Evolutionary conservation across 2,888 invertebrate genomes (phyloP), one percentile per base, ranked within the genome.

Genomic region (Alloscopus bannaensis): DNA sequence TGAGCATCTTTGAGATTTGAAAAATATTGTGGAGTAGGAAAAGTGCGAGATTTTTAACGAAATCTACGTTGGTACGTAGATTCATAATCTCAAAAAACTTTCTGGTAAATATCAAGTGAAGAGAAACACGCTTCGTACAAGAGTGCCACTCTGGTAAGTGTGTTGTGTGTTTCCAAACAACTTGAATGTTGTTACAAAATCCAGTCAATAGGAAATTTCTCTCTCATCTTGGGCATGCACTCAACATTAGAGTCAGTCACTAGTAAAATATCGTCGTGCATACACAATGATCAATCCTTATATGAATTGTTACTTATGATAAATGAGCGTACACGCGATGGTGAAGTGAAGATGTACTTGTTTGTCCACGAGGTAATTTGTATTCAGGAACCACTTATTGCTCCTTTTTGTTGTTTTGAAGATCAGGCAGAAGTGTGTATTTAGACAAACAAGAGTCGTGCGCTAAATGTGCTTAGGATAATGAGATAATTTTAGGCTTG

Each of bases 401-500:
- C 57, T 31, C 13, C 29, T 29, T 36, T 29, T n/a, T n/a, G n/a
- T n/a, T n/a, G n/a, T 59, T n/a, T 31, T 59, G n/a, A 59, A 31
- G 31, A 18, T 31, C 31, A n/a, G 6, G 52, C 20, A 31, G 16
- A 29, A 55, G 55, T 2, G 3, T n/a, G 24, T 55, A 13, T 55
- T 47, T n/a, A 13, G n/a, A n/a, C 47, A 52, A 52, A 3, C 52
- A 52, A 3, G 20, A 6, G 20, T 24, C 11, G 28, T 55, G 28
- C 26, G 28, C 26, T 24, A 13, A 13, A 55, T 55, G 28, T 22
- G 11, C 3, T n/a, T n/a, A 24, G 13, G 55, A 55, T 55, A 55
- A 31, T 59, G 22, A 31, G 18, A 59, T 59, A 59, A 59, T 59
- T 59, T 18, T 59, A 59, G 31, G 59, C 59, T 59, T 18, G n/a